Conservation (phyloP, 2,888 invertebrate species). For the Caprella mutica region DNA sequence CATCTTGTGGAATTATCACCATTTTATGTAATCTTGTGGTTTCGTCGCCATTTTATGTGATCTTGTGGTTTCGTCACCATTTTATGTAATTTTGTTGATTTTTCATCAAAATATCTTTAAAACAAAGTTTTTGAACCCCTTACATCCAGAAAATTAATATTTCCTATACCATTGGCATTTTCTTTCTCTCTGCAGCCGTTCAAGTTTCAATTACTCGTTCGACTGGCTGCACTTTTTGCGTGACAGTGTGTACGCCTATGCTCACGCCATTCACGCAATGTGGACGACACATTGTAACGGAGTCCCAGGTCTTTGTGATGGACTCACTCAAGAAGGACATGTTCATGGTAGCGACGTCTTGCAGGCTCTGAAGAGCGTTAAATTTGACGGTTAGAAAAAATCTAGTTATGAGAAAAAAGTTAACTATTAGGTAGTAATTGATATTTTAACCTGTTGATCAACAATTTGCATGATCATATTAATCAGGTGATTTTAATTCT, state of each 20-base stretch:
- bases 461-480: background rate
- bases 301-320: conserved; percentile 41
- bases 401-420: background rate
- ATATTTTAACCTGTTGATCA: background rate
- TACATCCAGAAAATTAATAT: no score
- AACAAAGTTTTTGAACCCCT: no score
- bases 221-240: conserved; percentile 46
- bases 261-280: conserved; percentile 45
- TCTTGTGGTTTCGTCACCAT: no score
- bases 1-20: no score
- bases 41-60: no score
- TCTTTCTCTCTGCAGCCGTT: no score
- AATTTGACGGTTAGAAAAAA: conserved; percentile 43
- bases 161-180: no score
- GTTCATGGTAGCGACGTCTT: conserved; percentile 38
- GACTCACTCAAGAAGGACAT: conserved; percentile 43
- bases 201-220: no score
- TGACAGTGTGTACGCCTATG: conserved; percentile 48
- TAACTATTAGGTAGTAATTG: background rate
- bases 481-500: no score
- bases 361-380: conserved; percentile 43
- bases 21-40: no score
- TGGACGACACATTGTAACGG: conserved; percentile 39
- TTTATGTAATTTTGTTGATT: no score
- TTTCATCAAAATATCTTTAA: no score